Evolutionary conservation across 2,797 vertebrate genomes (phyloP), one percentile per base, ranked within the genome.

Genomic region (Melanogrammus aeglefinus): DNA sequence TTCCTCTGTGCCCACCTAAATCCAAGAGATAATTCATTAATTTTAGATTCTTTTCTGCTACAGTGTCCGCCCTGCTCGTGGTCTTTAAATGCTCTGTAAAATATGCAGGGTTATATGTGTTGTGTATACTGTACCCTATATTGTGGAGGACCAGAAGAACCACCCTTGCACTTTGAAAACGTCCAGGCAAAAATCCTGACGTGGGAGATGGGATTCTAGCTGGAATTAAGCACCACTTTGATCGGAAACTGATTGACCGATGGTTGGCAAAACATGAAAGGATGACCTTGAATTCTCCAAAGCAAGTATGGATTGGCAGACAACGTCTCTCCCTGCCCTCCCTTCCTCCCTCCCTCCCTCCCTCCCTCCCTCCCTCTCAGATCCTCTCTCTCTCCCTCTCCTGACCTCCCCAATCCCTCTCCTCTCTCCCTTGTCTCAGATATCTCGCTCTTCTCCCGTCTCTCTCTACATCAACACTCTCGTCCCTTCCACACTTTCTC

Each of bases 221-320:
- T 90, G n/a, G 92, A 94, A 94, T 94, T 93, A 94, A 91, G 90
- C 90, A 86, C 83, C 87, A 76, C 91, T 94, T 94, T 94, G 92
- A 94, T 94, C 92, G 91, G 88, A 87, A 92, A 89, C 85, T 91
- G 92, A 94, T 93, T 92, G 92, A 91, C 91, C 86, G 88, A 87
- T 79, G 86, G 87, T 91, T 94, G 94, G 94, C 92, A 92, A 90
- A 91, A 93, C 93, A 94, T 94, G 90, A 95, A 94, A 94, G 93
- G 85, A 90, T 90, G 90, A 93, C 92, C 93, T 94, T 94, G 92
- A 92, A 92, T 92, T 85, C 91, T 91, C 90, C 87, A 91, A 91
- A 86, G 91, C 81, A 76, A 86, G 86, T 90, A 92, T 90, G 88
- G 91, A 92, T 89, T 88, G 91, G 90, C 89, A 90, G 85, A 74